Base-by-base conservation (phyloP, 2,113 vertebrate species). In the Aegithalos caudatus region DNA sequence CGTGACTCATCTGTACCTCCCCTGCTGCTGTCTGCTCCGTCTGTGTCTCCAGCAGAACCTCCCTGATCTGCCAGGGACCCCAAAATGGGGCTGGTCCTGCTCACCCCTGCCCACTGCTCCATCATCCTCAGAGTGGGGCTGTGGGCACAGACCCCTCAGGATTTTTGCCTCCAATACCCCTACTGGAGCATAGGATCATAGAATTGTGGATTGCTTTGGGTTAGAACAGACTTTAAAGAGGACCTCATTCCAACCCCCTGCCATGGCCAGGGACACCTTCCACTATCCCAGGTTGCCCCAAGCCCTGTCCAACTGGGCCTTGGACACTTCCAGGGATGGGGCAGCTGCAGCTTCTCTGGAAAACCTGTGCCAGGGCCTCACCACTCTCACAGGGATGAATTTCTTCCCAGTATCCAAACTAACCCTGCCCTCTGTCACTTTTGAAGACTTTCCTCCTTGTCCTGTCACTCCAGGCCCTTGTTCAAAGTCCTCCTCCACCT, bases 1-100 rank as follows among this genome's bases (percentile, higher is more conserved):
- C 2, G 3, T 95, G 92, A 96, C 80, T 95, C 94, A 95, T 88
- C 67, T 53, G 86, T 58, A 57, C 83, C 66, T 86, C 84, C 83
- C 11, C 42, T 25, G 70, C 89, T 50, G 61, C 25, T 42, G 35
- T 66, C 33, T 35, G 70, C 56, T 47, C 64, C 1, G 21, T n/a
- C 85, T 1, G 1, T 48, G 86, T 29, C 28, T 14, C 61, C 61
- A 88, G 35, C 6, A 10, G 31, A 5, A 7, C 25, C n/a, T 37
- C 74, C 65, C 79, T 57, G 7, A 53, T 40, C 65, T 45, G 56
- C 42, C 65, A 45, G 64, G 27, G 19, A 19, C 38, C 21, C 65
- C 1, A 8, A n/a, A 22, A 28, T 6, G 2, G 37, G 9, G 31
- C 60, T 51, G 57, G 25, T n/a, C 47, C 45, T 5, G 3, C 51